Percentiles rank a stretch among this genome's conserved stretches.
Conservation (phyloP, 35 echinoderm and acorn worm species). For the Strongylocentrotus purpuratus region DNA sequence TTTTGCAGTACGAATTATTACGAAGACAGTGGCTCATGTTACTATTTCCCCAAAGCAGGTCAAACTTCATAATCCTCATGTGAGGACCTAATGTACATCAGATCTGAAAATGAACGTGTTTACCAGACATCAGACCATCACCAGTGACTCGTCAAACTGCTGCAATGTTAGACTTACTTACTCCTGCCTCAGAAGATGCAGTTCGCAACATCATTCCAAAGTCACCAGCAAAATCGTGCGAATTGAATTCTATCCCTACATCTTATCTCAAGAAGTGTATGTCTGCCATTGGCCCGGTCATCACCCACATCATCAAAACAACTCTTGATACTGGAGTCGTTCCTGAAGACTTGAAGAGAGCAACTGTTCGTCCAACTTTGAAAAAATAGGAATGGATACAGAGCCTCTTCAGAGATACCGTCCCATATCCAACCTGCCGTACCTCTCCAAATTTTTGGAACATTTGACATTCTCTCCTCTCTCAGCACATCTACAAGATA, state of each 20-base stretch:
- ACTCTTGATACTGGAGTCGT: not conserved
- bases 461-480: not conserved
- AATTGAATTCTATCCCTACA: not conserved
- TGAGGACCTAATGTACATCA: too few species aligned
- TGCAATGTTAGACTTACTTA: too few species aligned
- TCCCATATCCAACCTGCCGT: conserved; percentile 64
- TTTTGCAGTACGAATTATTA: too few species aligned
- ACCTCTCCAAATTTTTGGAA: conserved; percentile 55
- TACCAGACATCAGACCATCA: too few species aligned
- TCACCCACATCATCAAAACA: not conserved
- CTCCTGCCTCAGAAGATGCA: too few species aligned
- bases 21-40: too few species aligned
- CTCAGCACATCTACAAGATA: conserved; percentile 1
- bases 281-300: not conserved
- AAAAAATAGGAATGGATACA: conserved; percentile 22
- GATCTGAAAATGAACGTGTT: too few species aligned
- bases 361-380: not conserved
- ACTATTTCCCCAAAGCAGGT: too few species aligned
- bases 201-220: not conserved
- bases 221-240: not conserved
- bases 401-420: conserved; percentile 57
- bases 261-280: not conserved
- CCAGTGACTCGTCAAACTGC: too few species aligned
- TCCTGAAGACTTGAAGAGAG: not conserved
- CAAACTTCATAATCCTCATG: too few species aligned